A percentile compares a stretch with the other conserved stretches of the same genome.
Evolutionary conservation across 2,113 vertebrate genomes (phyloP).

Genomic region (Gopherus flavomarginatus): DNA sequence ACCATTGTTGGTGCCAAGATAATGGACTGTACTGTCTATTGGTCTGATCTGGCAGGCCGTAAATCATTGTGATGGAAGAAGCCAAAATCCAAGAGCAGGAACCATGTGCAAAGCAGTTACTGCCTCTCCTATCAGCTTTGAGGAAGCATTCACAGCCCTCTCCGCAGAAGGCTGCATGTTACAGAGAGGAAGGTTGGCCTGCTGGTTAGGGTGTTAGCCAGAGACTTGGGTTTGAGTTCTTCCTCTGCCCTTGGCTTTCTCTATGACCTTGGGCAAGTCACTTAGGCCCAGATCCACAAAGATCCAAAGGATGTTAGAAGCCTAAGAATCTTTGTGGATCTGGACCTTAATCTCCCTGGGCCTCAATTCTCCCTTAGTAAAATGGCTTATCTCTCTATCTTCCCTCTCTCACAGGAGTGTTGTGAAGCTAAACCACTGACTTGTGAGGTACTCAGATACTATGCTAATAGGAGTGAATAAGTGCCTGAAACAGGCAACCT

Average conservation of each 20-base stretch:
- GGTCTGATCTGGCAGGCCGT: neutral
- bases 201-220: neutral
- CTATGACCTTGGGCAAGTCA: fast-evolving
- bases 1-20: neutral
- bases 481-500: neutral
- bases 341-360: neutral
- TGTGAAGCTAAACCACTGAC: neutral
- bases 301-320: neutral
- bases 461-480: neutral
- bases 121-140: neutral
- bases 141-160: neutral
- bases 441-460: neutral
- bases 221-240: no score
- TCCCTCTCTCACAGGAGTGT: neutral
- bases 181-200: neutral
- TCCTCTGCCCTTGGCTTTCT: neutral
- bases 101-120: neutral
- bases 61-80: neutral
- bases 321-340: neutral
- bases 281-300: neutral
- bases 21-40: neutral
- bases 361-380: neutral
- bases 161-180: fast-evolving
- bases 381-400: neutral
- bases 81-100: neutral